These are phyloP conservation scores for Cephus sareptanus DNA, from an alignment of 2,888 invertebrate species.

Conservation along the genomic window DNA sequence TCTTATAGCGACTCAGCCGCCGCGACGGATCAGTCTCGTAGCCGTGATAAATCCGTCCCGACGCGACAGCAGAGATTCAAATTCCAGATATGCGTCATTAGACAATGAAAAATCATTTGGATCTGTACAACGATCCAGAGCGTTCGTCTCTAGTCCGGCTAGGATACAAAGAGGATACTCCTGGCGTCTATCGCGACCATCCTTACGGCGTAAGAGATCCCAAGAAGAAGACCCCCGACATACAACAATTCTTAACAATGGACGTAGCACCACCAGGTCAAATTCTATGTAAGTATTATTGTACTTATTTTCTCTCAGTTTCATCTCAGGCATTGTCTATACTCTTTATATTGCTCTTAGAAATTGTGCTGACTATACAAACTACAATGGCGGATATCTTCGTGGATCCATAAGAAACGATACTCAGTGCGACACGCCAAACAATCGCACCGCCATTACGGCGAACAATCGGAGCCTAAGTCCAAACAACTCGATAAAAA, in stretches of 20 bases:
- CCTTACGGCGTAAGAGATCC: constrained; percentile 74
- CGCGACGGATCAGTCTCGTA: constrained; percentile 58
- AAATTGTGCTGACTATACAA: constrained; percentile 80
- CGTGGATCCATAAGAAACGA: constrained; percentile 75
- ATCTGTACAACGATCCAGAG: not conserved
- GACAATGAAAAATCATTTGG: not conserved
- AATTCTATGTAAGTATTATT: constrained; percentile 52
- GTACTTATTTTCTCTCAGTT: not conserved
- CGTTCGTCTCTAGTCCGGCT: constrained; percentile 43
- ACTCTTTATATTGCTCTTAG: constrained; percentile 31
- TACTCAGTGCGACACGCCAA: constrained; percentile 78
- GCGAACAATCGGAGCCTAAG: constrained; percentile 72
- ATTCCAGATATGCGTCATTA: constrained; percentile 41
- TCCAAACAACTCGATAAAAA: constrained; percentile 78
- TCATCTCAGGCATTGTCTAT: not conserved
- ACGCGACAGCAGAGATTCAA: constrained; percentile 49
- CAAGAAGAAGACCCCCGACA: constrained; percentile 67
- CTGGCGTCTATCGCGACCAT: constrained; percentile 80
- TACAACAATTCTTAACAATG: constrained; percentile 64
- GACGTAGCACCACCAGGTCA: constrained; percentile 57
- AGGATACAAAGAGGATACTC: constrained; percentile 78
- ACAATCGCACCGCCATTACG: constrained; percentile 72
- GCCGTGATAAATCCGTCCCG: constrained; percentile 51
- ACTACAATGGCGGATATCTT: constrained; percentile 60
- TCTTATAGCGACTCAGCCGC: constrained; percentile 53